A percentile compares a stretch with the other conserved stretches of the same genome.
These are phyloP conservation scores for Amazona vittata DNA, from an alignment of 2,113 vertebrate species.

Conservation along the genomic window DNA sequence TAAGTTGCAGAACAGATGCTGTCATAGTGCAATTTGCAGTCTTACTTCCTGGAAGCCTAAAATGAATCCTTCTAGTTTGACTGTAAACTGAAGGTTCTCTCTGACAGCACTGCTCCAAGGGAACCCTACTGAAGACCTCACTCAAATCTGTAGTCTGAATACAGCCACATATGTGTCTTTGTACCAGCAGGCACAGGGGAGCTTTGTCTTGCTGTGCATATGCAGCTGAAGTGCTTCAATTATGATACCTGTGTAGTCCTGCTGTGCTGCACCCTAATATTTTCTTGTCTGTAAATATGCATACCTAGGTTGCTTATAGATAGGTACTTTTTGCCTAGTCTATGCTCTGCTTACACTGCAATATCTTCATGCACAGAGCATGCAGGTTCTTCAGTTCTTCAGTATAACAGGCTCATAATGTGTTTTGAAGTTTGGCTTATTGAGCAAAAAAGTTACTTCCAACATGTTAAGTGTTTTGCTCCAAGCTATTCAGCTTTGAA, in stretches of 20 bases:
- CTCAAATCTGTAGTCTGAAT: not conserved
- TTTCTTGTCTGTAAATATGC: not conserved
- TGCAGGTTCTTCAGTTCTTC: not conserved
- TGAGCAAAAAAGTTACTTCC: not conserved
- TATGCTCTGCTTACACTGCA: not conserved
- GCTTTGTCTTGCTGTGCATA: fast-evolving
- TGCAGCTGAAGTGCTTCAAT: not conserved
- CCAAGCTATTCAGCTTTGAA: not conserved
- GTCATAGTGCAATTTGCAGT: not conserved
- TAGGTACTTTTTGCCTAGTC: not conserved
- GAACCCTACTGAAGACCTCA: not conserved
- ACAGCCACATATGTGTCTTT: fast-evolving
- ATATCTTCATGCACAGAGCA: not conserved
- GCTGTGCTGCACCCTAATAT: not conserved
- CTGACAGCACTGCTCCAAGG: not conserved
- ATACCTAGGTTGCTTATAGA: not conserved
- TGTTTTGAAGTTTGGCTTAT: not conserved
- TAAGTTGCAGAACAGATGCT: not conserved
- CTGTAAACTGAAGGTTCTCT: not conserved
- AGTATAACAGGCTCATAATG: not conserved
- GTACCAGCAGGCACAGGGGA: not conserved
- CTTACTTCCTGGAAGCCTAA: not conserved
- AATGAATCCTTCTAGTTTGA: not conserved
- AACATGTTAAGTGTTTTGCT: not conserved
- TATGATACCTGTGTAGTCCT: not conserved